Base-by-base conservation (phyloP, 2,797 vertebrate genomes). In the Chelon labrosus region DNA sequence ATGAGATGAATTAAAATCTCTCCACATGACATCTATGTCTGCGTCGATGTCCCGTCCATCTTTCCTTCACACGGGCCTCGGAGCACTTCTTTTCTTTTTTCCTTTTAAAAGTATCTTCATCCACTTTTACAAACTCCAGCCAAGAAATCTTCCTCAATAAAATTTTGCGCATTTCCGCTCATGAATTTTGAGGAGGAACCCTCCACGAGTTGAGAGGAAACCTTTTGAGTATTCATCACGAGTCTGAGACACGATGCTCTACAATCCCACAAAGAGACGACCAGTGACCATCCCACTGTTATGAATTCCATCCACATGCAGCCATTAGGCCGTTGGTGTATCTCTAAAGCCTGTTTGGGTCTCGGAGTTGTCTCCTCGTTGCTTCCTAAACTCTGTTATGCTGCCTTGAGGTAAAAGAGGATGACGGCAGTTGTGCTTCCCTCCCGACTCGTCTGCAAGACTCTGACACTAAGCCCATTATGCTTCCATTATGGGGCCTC, bases 381-480 rank as follows among this genome's bases (percentile, higher is more conserved):
- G 87, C 83, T 90, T 89, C 89, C 81, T 89, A 90, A 91, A 90
- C 90, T 86, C 81, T 77, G 83, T 91, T 88, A 90, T 61, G 72
- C 51, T 55, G 82, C 65, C 70, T 87, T 73, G 91, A 91, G 89
- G 87, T 90, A 89, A 91, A 82, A 83, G 89, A 85, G 86, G 89
- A 83, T 93, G 94, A 92, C 91, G 89, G 90, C 88, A 81, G 83
- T 41, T 64, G 37, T 85, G 85, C 78, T 60, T 73, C 88, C 83
- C 84, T 61, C 67, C 87, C 70, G 3, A 84, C 84, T 91, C 82
- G 91, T 92, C 94, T 93, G 88, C 85, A 61, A 85, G 84, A 92
- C 91, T 94, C 88, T 94, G 92, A 94, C 93, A 94, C 93, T 94
- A 94, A 95, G 93, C 93, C 92, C 93, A 94, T 95, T 95, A 95